These are phyloP conservation scores for Aptenodytes patagonicus DNA, from an alignment of 2,113 vertebrate species.

Conservation along the genomic window DNA sequence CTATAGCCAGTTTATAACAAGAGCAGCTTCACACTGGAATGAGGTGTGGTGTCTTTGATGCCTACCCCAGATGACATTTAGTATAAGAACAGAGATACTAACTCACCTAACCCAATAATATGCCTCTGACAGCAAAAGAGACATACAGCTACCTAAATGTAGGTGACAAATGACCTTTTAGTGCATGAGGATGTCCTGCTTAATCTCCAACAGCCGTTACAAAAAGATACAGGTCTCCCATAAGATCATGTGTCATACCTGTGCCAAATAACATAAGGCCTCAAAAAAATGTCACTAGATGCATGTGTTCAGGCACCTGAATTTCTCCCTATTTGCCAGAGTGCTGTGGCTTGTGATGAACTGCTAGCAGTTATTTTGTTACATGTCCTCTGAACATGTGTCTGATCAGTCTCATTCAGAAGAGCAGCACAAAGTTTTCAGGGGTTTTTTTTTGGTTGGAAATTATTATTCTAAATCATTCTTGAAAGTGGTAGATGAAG, in stretches of 20 bases:
- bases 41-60: not conserved
- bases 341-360: not conserved
- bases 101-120: not conserved
- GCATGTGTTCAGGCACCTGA: not conserved
- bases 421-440: not conserved
- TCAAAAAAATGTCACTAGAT: not conserved
- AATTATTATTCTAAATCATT: not conserved
- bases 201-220: not conserved
- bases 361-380: not conserved
- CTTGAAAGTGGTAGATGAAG: not conserved
- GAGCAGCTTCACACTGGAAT: not conserved
- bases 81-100: not conserved
- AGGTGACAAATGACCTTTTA: not conserved
- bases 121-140: not conserved
- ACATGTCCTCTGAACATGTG: not conserved
- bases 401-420: not conserved
- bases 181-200: not conserved
- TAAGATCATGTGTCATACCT: not conserved
- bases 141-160: not conserved
- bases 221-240: not conserved
- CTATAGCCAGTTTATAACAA: not conserved
- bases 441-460: fast-evolving
- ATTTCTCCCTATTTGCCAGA: not conserved
- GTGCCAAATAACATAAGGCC: not conserved
- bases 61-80: not conserved